Conservation (phyloP, 1,140 invertebrate species). For the Eubasilissa regina region DNA sequence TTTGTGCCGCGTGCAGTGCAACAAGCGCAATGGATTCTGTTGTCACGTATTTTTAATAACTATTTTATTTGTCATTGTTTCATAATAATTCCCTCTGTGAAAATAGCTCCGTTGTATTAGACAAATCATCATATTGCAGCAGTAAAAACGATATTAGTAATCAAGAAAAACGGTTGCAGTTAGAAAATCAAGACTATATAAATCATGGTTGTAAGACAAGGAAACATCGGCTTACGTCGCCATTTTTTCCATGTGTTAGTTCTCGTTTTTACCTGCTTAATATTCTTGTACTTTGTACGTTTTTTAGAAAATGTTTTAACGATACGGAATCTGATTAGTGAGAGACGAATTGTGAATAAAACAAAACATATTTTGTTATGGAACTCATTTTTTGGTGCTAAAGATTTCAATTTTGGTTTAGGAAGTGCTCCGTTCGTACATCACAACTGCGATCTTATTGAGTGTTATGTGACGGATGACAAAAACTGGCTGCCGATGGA, state of each 20-base stretch:
- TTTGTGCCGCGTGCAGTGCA: too few species aligned
- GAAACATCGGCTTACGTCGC: too few species aligned
- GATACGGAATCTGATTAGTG: background rate
- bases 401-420: constrained; percentile 48
- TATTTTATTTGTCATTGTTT: too few species aligned
- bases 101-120: too few species aligned
- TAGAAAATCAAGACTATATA: too few species aligned
- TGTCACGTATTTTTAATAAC: too few species aligned
- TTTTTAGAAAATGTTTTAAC: background rate
- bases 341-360: background rate
- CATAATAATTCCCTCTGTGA: too few species aligned
- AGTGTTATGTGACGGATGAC: constrained; percentile 52
- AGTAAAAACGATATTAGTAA: too few species aligned
- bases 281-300: background rate
- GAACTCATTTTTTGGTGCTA: constrained; percentile 44
- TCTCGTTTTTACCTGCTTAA: background rate
- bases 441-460: constrained; percentile 37
- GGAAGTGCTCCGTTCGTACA: constrained; percentile 46
- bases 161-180: too few species aligned
- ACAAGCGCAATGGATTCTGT: too few species aligned
- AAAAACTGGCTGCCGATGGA: constrained; percentile 55
- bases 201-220: too few species aligned
- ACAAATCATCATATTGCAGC: too few species aligned
- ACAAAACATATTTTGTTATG: constrained; percentile 50
- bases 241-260: background rate